Base-by-base conservation (phyloP, 2,888 invertebrate species). In the Hoplodrina ambigua region DNA sequence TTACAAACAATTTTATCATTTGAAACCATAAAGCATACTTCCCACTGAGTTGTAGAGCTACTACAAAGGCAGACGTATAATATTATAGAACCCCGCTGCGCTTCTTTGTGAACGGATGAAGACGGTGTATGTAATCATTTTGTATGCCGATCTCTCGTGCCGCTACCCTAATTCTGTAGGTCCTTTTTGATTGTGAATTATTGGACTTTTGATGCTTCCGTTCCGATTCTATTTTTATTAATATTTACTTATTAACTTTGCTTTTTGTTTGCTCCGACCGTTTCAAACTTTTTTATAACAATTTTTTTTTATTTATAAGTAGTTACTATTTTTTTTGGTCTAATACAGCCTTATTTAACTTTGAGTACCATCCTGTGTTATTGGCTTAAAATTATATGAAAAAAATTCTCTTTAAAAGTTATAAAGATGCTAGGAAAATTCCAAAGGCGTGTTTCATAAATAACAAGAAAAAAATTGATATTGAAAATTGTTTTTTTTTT, bases 1-100 rank as follows among this genome's bases (percentile, higher is more conserved):
- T 93, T 93, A 94, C 94, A 94, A 94, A 95, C 95, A 94, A 90
- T 95, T 94, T 94, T 94, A 96, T 95, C 95, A 96, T 96, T 95
- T 93, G 93, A 93, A 95, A 93, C 95, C 95, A 93, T 95, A 95
- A 95, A 95, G 94, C 92, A 94, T 93, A 91, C 94, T 90, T 92
- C 95, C 95, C 92, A 95, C 95, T 93, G 95, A 76, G 95, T 86
- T 86, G 87, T 87, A 90, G 87, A 92, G 94, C 93, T 92, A 93
- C 94, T 89, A 95, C 95, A 95, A 96, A 95, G 95, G 94, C 92
- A 92, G 88, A 91, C 89, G 93, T 94, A 95, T 94, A 95, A 95
- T 96, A 95, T 94, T 91, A 90, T 90, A 93, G 94, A 89, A 90
- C 94, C 96, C 95, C 95, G 95, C 95, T 95, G 96, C 69, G 95